Conservation (phyloP, 2,113 vertebrate genomes). For the Odobenus rosmarus region DNA sequence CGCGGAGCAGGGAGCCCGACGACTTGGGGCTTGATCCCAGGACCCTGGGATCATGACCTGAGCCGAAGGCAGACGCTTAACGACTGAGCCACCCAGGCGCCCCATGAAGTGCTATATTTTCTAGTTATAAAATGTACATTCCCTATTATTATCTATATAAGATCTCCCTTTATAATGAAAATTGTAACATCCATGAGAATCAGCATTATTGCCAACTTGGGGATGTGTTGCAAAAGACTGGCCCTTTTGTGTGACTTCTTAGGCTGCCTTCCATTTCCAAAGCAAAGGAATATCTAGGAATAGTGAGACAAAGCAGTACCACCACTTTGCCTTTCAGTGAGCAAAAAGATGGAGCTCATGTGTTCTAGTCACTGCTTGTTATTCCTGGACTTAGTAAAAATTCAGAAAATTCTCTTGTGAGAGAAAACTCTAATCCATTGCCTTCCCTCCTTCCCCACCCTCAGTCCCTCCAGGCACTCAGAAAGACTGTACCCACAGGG, state of each 20-base stretch:
- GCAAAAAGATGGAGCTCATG: background rate
- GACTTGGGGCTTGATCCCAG: too few species aligned
- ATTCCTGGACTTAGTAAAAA: background rate
- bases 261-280: background rate
- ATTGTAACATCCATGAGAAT: background rate
- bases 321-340: background rate
- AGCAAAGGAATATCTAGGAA: background rate
- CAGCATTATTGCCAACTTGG: background rate
- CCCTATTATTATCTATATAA: background rate
- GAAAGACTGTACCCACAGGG: background rate
- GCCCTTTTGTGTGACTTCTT: background rate
- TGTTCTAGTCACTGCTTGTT: background rate
- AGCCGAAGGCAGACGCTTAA: too few species aligned
- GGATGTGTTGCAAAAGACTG: background rate
- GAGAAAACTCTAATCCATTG: background rate
- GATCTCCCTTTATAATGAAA: background rate
- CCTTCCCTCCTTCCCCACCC: background rate
- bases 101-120: background rate
- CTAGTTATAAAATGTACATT: slow-evolving; percentile 17
- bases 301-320: background rate
- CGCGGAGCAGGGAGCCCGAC: too few species aligned
- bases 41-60: too few species aligned
- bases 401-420: background rate
- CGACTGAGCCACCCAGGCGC: too few species aligned
- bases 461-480: background rate